These are phyloP conservation scores for Orientallactaga bullata DNA, from an alignment of 2,113 vertebrate species.

Conservation along the genomic window DNA sequence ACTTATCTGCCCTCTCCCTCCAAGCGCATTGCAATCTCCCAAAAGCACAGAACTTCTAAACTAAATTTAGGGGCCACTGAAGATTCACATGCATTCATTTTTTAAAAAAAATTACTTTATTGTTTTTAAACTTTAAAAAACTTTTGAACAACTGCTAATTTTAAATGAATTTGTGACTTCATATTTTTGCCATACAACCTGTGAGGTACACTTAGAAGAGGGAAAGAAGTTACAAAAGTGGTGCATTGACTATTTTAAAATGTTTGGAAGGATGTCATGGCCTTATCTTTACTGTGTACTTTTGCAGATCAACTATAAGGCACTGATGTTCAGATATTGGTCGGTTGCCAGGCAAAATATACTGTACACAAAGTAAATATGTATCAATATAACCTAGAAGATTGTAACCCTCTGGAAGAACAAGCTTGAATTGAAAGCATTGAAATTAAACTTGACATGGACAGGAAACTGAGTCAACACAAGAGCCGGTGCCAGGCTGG, in stretches of 20 bases:
- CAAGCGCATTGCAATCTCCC: background rate
- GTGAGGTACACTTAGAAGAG: background rate
- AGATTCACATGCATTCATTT: slow-evolving; percentile 4
- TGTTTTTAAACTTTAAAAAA: slow-evolving; percentile 53
- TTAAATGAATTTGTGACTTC: slow-evolving; percentile 44
- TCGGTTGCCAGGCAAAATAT: background rate
- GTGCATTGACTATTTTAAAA: background rate
- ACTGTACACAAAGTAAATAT: background rate
- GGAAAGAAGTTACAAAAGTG: background rate
- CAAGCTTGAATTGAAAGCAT: background rate
- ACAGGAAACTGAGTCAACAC: background rate
- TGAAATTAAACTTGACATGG: background rate
- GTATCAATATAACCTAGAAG: background rate
- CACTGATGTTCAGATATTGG: background rate
- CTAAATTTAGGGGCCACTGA: slow-evolving; percentile 25
- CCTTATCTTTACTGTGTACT: background rate
- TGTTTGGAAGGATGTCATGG: background rate
- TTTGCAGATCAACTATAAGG: background rate
- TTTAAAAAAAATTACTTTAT: background rate
- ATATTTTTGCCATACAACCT: background rate
- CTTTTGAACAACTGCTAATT: slow-evolving; percentile 15
- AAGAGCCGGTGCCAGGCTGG: background rate
- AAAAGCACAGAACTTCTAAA: background rate
- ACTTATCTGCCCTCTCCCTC: background rate
- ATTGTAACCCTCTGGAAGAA: background rate